Base-by-base conservation (phyloP, 2,888 invertebrate genomes). In the Drosophila buzzatii region DNA sequence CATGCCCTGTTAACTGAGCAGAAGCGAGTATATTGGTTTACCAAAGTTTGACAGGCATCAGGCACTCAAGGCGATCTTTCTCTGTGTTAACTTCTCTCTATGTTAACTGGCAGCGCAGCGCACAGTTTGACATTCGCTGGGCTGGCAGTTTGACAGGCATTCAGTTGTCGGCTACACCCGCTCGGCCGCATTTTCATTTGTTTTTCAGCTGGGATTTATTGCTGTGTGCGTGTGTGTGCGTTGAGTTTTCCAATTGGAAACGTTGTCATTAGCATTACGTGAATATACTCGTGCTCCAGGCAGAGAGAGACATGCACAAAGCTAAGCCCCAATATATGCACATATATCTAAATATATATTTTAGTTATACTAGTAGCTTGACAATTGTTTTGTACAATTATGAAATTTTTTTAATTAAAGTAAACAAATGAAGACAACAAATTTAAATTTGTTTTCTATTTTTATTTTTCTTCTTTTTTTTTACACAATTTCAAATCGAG, bases 331-430 rank as follows among this genome's bases (percentile, higher is more conserved):
- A 23, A 39, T 27, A 39, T 10, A 45, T 14, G 5, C n/a, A 27
- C 16, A 35, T 12, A 6, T 23, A 31, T 47, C 3, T 27, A 27
- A 27, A 27, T 74, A 67, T 59, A 60, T 49, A 27, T 39, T 37
- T 47, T 62, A 79, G 69, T 44, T 61, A 10, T 64, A 80, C 45
- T 58, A 65, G 61, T 58, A 65, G 61, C 68, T 65, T 35, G 60
- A 75, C 63, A 64, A 55, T 62, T 73, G 62, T 64, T 61, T 67
- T 57, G 31, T 64, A 67, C 56, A 23, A 44, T 55, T 64, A 66
- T 55, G 33, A 65, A 55, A 70, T 76, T 70, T 76, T 52, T 42
- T 70, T 67, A 47, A 47, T 80, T 80, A 77, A 80, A 77, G 39
- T 59, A 35, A 31, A 63, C 33, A 23, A 47, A 27, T 47, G 10